phyloP scores from a whole-genome alignment of 2,888 invertebrate genomes.

The Tribolium freemani region DNA sequence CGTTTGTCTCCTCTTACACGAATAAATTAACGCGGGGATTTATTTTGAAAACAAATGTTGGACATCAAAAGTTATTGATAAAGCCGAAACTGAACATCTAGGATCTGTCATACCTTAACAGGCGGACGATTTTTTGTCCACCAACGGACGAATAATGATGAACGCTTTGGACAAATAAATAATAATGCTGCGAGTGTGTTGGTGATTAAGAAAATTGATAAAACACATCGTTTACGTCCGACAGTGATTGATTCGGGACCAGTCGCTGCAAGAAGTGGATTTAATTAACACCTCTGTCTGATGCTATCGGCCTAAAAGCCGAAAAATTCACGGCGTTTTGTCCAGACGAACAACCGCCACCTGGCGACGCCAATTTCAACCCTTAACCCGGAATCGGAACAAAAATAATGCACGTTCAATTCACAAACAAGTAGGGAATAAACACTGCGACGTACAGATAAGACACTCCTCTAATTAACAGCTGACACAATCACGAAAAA shows the following conservation, averaged over 20 bases:
- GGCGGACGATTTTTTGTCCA: conserved; percentile 52
- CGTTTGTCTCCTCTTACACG: conserved; percentile 44
- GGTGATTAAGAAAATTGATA: conserved; percentile 61
- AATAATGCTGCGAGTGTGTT: conserved; percentile 57
- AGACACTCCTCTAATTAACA: conserved; percentile 62
- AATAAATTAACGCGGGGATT: conserved; percentile 52
- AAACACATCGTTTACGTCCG: conserved; percentile 58
- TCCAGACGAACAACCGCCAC: conserved; percentile 14
- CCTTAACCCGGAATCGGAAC: conserved; percentile 3
- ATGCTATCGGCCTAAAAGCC: conserved; percentile 46
- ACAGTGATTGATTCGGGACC: conserved; percentile 62
- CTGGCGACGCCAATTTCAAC: conserved; percentile 26
- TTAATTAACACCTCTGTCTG: conserved; percentile 61
- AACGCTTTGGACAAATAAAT: conserved; percentile 57
- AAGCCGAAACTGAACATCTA: conserved; percentile 54
- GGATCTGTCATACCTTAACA: conserved; percentile 53
- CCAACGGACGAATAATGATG: conserved; percentile 54
- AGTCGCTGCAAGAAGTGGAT: conserved; percentile 57
- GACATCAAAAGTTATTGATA: conserved; percentile 56
- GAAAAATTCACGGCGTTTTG: conserved; percentile 33
- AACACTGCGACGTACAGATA: conserved; percentile 56
- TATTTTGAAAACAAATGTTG: conserved; percentile 56
- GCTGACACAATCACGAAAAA: conserved; percentile 63
- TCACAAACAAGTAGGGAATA: conserved; percentile 52
- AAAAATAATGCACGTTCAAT: conserved; percentile 20